Conservation (phyloP, 2,113 vertebrate species). For the Sitta europaea region DNA sequence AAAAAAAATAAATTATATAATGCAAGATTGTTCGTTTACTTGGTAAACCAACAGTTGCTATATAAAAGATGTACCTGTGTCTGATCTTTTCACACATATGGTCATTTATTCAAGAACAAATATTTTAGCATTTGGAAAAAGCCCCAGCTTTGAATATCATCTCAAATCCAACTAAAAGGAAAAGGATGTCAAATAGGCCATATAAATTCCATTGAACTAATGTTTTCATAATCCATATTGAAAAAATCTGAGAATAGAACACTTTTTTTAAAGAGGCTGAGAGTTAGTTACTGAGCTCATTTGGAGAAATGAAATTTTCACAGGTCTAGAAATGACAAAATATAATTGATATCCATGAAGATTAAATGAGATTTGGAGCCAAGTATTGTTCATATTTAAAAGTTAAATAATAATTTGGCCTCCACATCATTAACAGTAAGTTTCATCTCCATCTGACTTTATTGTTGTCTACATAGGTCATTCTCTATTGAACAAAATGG, state of each 20-base stretch:
- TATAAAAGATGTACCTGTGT: background rate
- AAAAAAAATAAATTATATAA: background rate
- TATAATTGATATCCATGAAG: slow-evolving; percentile 48
- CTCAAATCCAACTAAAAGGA: slow-evolving; percentile 7
- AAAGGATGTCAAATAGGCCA: slow-evolving; percentile 33
- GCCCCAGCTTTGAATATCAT: slow-evolving; percentile 5
- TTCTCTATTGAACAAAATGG: background rate
- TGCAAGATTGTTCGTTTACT: background rate
- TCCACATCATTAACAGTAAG: slow-evolving; percentile 23
- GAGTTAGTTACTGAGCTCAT: slow-evolving; percentile 42
- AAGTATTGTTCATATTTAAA: slow-evolving; percentile 47
- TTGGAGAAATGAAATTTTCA: slow-evolving; percentile 49
- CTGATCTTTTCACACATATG: slow-evolving; percentile 5
- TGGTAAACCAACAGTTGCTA: background rate
- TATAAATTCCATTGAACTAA: slow-evolving; percentile 43
- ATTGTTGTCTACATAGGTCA: background rate
- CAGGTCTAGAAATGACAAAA: slow-evolving; percentile 42
- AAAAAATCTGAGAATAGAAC: slow-evolving; percentile 7
- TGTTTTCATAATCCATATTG: slow-evolving; percentile 36
- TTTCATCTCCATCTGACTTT: slow-evolving; percentile 17
- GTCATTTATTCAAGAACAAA: slow-evolving; percentile 45
- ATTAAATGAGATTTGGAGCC: slow-evolving; percentile 41
- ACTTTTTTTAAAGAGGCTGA: background rate
- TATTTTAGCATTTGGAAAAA: slow-evolving; percentile 36
- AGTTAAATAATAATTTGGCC: slow-evolving; percentile 54